These are phyloP conservation scores for Laothoe populi DNA, from an alignment of 2,888 invertebrate genomes.

Conservation along the genomic window DNA sequence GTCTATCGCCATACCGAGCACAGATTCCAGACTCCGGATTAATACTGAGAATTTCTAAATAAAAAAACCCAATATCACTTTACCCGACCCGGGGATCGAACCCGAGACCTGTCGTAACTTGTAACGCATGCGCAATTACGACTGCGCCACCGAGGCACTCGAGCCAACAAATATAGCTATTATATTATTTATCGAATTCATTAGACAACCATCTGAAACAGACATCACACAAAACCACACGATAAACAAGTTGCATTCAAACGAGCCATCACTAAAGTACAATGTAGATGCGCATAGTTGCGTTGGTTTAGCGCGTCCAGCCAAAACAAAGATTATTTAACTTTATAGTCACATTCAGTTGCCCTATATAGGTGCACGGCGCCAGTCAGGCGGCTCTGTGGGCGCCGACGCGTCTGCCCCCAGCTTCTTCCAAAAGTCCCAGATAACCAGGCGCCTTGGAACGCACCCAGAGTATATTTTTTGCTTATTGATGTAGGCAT, in stretches of 20 bases:
- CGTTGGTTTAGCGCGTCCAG: conserved; percentile 9
- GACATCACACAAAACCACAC: not conserved
- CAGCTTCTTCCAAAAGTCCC: conserved; percentile 54
- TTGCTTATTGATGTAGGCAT: conserved; percentile 74
- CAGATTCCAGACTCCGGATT: too few relatives aligned
- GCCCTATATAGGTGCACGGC: conserved; percentile 52
- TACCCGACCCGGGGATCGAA: too few relatives aligned
- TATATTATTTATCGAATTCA: not conserved
- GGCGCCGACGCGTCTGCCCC: conserved; percentile 81
- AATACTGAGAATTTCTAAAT: too few relatives aligned
- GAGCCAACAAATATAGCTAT: too few relatives aligned
- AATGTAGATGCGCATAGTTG: not conserved
- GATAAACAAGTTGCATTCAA: conserved; percentile 1
- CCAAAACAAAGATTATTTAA: conserved; percentile 32
- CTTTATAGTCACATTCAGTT: conserved; percentile 32
- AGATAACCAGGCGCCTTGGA: conserved; percentile 71
- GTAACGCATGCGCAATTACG: too few relatives aligned
- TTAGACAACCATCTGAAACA: not conserved
- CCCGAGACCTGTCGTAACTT: too few relatives aligned
- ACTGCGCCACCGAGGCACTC: too few relatives aligned
- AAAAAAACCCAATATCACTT: too few relatives aligned
- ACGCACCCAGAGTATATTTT: conserved; percentile 76
- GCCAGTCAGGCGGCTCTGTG: conserved; percentile 57
- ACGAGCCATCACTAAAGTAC: conserved; percentile 7
- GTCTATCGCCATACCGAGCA: too few relatives aligned